phyloP scores from a whole-genome alignment of 2,888 invertebrate species.

The Euclidia mi region DNA sequence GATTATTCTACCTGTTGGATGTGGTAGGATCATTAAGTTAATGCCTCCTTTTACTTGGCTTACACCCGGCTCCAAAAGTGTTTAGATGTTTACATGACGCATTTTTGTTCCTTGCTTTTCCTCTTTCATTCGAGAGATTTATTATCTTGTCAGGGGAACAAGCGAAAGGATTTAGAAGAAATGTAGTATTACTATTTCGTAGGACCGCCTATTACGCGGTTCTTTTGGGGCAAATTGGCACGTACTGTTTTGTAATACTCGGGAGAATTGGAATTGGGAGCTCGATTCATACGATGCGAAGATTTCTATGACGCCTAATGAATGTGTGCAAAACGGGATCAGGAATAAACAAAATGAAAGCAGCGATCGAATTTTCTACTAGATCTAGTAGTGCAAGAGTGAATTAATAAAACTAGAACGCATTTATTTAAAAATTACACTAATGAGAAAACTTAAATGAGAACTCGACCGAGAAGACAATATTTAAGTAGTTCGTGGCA shows the following conservation, averaged over 20 bases:
- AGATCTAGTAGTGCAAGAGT: too few relatives aligned
- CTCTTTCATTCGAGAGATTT: constrained; percentile 44
- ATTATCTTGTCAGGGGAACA: constrained; percentile 45
- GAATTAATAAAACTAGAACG: too few relatives aligned
- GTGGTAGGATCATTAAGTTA: constrained; percentile 58
- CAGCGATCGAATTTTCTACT: too few relatives aligned
- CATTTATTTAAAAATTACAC: constrained; percentile 19
- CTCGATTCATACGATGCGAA: constrained; percentile 7
- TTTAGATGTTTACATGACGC: constrained; percentile 54
- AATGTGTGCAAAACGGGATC: neutral
- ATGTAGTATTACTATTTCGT: constrained; percentile 24
- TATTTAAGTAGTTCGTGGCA: constrained; percentile 24
- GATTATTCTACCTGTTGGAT: constrained; percentile 65
- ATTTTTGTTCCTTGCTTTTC: constrained; percentile 45
- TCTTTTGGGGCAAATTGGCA: constrained; percentile 20
- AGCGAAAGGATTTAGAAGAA: constrained; percentile 34
- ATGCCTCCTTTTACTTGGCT: constrained; percentile 55
- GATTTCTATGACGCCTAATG: constrained; percentile 9
- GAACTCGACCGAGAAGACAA: constrained; percentile 18
- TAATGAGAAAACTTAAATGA: constrained; percentile 38
- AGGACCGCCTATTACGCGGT: constrained; percentile 24
- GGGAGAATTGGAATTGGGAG: constrained; percentile 12
- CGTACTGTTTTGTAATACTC: constrained; percentile 28
- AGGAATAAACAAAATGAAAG: neutral
- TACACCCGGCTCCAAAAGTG: constrained; percentile 37